phyloP scores from a whole-genome alignment of 2,113 vertebrate species.

The Stigmatopora nigra region DNA sequence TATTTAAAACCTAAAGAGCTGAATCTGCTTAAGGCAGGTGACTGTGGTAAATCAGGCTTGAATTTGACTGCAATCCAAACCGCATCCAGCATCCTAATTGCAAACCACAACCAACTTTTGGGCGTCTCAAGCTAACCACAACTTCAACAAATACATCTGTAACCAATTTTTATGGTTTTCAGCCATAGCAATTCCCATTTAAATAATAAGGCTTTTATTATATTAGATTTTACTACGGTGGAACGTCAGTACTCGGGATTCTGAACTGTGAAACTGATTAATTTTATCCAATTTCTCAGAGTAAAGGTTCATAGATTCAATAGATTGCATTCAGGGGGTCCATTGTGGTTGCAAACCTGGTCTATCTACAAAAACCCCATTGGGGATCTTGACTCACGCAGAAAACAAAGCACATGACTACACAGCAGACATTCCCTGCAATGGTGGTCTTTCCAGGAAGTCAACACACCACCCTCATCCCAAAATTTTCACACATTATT shows the following conservation, averaged over 20 bases:
- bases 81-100: not conserved
- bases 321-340: not conserved
- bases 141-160: not conserved
- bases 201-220: not conserved
- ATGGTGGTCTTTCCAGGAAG: slow-evolving; percentile 33
- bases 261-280: not conserved
- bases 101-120: not conserved
- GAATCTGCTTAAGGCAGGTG: not conserved
- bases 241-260: not conserved
- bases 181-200: too few relatives aligned
- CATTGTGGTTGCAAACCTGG: not conserved
- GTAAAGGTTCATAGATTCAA: not conserved
- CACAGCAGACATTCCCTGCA: slow-evolving; percentile 21
- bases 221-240: not conserved
- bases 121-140: not conserved
- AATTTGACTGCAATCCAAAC: not conserved
- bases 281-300: not conserved
- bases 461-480: not conserved
- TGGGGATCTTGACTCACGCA: slow-evolving; percentile 13
- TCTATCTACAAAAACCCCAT: slow-evolving; percentile 7
- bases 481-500: slow-evolving; percentile 10
- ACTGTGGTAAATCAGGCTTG: not conserved
- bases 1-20: not conserved
- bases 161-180: not conserved
- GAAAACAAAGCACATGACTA: slow-evolving; percentile 25